Base-by-base conservation (phyloP, 2,797 vertebrate genomes). In the Dromococcyx pavoninus region DNA sequence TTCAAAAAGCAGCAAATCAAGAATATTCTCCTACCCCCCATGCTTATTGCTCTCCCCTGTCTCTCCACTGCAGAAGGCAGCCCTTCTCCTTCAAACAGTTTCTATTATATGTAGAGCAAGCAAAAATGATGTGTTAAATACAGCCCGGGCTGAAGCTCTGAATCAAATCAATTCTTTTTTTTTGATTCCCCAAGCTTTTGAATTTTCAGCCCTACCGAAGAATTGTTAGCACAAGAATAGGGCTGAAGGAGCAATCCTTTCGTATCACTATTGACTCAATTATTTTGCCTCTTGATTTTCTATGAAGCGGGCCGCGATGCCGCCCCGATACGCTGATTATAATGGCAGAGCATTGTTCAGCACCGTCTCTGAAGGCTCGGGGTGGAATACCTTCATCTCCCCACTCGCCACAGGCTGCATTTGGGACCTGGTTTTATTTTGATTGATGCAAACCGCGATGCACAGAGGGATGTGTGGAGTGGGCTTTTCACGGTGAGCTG, bases 161-260 rank as follows among this genome's bases (percentile, higher is more conserved):
- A 88, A 93, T 95, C 75, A 92, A 94, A 95, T 90, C 95, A 88
- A 86, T 82, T 95, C 69, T 79, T 44, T 64, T n/a, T n/a, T 93
- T 91, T 56, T 93, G 93, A 96, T 94, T 96, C 95, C 56, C 58
- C 0, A 1, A 75, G 95, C 94, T 94, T 96, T 96, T 96, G 95
- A 91, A 91, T 94, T 83, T 84, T 37, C 81, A 78, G 87, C 94
- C 92, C 84, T 64, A 96, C 88, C 10, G 41, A 85, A 94, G 96
- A 79, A 79, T 93, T 83, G 93, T 96, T 95, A 95, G 94, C 94
- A 93, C 89, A 95, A 96, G 95, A 96, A 95, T 91, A 39, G 92
- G 91, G 91, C 82, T 91, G 76, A 70, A 92, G 92, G 94, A 95
- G 88, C 85, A 81, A 91, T 93, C 92, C 93, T 86, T 76, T 46